phyloP scores from a whole-genome alignment of 2,888 invertebrate genomes.

The Ophion slaviceki region DNA sequence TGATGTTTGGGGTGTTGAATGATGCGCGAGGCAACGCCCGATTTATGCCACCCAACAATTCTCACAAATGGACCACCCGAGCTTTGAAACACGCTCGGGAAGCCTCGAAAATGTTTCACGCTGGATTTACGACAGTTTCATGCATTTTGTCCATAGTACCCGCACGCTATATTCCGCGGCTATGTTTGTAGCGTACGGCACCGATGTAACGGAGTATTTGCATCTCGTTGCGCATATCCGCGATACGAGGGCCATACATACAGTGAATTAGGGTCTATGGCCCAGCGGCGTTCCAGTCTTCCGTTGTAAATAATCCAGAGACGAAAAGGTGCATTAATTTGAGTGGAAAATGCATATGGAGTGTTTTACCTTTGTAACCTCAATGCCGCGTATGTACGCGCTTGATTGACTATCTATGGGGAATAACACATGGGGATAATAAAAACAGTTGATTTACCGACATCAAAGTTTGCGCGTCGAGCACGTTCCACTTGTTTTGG shows the following conservation, averaged over 20 bases:
- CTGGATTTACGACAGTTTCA: constrained; percentile 65
- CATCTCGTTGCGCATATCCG: constrained; percentile 3
- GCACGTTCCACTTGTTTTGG: not conserved
- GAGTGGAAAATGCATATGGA: constrained; percentile 12
- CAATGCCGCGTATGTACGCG: not conserved
- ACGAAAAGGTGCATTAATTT: constrained; percentile 30
- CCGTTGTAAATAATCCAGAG: constrained; percentile 15
- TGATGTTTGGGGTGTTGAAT: not conserved
- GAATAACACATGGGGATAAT: not conserved
- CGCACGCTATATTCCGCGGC: not conserved
- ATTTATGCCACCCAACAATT: constrained; percentile 10
- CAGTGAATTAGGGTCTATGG: constrained; percentile 22
- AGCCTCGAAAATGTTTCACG: constrained; percentile 68
- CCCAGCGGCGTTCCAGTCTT: constrained; percentile 9
- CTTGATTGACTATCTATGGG: not conserved
- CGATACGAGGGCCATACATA: constrained; percentile 1
- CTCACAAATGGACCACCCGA: constrained; percentile 21
- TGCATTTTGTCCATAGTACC: not conserved
- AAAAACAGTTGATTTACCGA: not conserved
- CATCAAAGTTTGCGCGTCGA: not conserved
- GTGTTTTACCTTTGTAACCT: not conserved
- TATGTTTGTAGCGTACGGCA: not conserved
- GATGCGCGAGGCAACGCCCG: constrained; percentile 9
- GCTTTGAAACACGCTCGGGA: constrained; percentile 26
- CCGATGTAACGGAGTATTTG: constrained; percentile 22